Evolutionary conservation across 92 coral and sea anemone genomes (phyloP).

Genomic region (Ricordea florida): DNA sequence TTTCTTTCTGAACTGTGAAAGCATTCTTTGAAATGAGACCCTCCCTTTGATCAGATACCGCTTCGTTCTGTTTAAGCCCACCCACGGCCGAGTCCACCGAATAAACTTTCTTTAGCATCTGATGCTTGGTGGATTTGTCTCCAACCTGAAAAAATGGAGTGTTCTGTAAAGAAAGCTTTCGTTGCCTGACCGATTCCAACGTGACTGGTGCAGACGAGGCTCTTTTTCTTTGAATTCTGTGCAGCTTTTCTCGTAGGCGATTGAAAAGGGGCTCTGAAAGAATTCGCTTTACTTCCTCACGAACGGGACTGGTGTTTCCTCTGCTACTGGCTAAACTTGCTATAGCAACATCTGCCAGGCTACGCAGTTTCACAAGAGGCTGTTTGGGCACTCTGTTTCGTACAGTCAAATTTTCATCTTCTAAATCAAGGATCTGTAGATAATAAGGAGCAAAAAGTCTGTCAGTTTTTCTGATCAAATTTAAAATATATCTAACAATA

Average conservation of each 20-base stretch:
- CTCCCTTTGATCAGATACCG: background rate
- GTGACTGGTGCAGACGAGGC: slow-evolving; percentile 64
- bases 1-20: background rate
- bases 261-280: slow-evolving; percentile 77
- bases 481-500: too few relatives aligned
- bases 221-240: slow-evolving; percentile 63
- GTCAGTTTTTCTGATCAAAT: too few relatives aligned
- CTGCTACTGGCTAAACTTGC: background rate
- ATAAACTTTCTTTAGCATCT: background rate
- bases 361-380: background rate
- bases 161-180: slow-evolving; percentile 8
- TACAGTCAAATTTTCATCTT: slow-evolving; percentile 41
- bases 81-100: slow-evolving; percentile 2
- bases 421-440: slow-evolving; percentile 42
- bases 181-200: slow-evolving; percentile 15
- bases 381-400: slow-evolving; percentile 24
- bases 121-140: background rate
- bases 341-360: slow-evolving; percentile 13
- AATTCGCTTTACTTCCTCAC: background rate
- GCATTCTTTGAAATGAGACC: background rate
- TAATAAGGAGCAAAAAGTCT: background rate
- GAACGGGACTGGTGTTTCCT: too few relatives aligned
- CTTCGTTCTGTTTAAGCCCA: background rate
- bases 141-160: background rate
- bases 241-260: slow-evolving; percentile 66